Percentiles rank a stretch among this genome's conserved stretches.
These are phyloP conservation scores for Bombus haemorrhoidalis DNA, from an alignment of 1,140 invertebrate species.

Conservation along the genomic window DNA sequence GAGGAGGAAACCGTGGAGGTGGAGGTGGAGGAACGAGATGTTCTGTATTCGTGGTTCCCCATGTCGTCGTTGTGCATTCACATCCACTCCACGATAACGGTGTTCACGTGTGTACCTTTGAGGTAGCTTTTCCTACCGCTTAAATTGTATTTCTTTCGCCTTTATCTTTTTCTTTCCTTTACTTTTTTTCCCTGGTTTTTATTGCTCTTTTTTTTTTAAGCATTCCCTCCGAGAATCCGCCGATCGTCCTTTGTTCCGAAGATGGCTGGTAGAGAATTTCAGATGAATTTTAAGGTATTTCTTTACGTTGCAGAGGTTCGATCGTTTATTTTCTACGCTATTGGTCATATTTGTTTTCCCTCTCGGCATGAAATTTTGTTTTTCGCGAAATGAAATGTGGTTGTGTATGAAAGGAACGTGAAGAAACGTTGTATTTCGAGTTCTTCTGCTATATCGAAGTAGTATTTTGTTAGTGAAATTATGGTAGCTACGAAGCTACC, in stretches of 20 bases:
- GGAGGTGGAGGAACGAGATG: conserved; percentile 20
- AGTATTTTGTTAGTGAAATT: no score
- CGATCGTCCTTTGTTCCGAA: not conserved
- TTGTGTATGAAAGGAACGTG: no score
- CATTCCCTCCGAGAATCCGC: not conserved
- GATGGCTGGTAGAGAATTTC: no score
- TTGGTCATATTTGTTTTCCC: no score
- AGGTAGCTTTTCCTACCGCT: conserved; percentile 35
- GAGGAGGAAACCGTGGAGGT: not conserved
- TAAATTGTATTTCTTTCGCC: conserved; percentile 45
- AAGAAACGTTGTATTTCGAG: no score
- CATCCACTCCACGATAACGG: conserved; percentile 51
- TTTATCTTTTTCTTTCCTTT: not conserved
- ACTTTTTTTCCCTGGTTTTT: not conserved
- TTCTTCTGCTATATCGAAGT: no score
- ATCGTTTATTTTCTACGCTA: no score
- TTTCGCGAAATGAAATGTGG: no score
- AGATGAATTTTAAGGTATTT: no score
- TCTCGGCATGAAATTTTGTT: no score
- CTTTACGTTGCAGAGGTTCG: no score
- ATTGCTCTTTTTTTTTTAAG: not conserved
- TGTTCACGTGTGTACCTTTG: conserved; percentile 43
- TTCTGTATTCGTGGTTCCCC: conserved; percentile 50
- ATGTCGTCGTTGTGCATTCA: conserved; percentile 56
- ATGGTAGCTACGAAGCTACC: no score